These are phyloP conservation scores for Cyclophora albipunctata DNA, from an alignment of 2,888 invertebrate genomes.

Conservation along the genomic window DNA sequence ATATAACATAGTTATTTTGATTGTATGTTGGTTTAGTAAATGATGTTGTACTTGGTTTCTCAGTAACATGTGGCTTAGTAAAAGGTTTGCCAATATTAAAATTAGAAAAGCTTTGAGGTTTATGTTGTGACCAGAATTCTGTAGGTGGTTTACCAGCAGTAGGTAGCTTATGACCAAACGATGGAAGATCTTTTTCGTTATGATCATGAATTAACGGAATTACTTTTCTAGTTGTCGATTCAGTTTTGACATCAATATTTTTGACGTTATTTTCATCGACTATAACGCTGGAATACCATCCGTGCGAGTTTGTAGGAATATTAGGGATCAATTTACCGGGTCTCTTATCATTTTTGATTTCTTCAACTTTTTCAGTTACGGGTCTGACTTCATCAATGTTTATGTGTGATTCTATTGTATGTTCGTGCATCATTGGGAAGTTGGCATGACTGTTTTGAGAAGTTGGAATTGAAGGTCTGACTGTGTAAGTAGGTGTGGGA, in stretches of 20 bases:
- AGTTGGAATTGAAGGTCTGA: conserved; percentile 26
- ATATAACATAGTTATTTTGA: conserved; percentile 48
- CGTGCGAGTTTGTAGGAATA: conserved; percentile 61
- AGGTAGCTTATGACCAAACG: conserved; percentile 59
- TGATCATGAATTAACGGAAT: conserved; percentile 56
- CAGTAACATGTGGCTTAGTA: conserved; percentile 38
- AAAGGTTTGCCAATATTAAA: conserved; percentile 58
- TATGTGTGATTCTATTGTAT: conserved; percentile 14
- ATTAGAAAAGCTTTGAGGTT: conserved; percentile 28
- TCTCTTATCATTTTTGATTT: conserved; percentile 38
- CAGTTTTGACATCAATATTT: conserved; percentile 43
- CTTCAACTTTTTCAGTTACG: conserved; percentile 37
- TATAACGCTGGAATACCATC: conserved; percentile 61
- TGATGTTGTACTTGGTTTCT: conserved; percentile 29
- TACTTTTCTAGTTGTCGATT: conserved; percentile 56
- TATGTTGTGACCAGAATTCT: conserved; percentile 46
- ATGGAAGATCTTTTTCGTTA: conserved; percentile 39
- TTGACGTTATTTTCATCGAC: conserved; percentile 50
- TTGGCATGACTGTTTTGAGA: conserved; percentile 66
- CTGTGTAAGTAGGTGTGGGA: conserved; percentile 5
- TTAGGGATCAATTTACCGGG: conserved; percentile 56
- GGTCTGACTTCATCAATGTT: conserved; percentile 30
- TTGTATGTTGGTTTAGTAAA: conserved; percentile 38
- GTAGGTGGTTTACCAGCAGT: conserved; percentile 58
- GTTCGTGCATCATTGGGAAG: conserved; percentile 62